Base-by-base conservation (phyloP, 1,140 invertebrate genomes). In the Frieseomelitta varia region DNA sequence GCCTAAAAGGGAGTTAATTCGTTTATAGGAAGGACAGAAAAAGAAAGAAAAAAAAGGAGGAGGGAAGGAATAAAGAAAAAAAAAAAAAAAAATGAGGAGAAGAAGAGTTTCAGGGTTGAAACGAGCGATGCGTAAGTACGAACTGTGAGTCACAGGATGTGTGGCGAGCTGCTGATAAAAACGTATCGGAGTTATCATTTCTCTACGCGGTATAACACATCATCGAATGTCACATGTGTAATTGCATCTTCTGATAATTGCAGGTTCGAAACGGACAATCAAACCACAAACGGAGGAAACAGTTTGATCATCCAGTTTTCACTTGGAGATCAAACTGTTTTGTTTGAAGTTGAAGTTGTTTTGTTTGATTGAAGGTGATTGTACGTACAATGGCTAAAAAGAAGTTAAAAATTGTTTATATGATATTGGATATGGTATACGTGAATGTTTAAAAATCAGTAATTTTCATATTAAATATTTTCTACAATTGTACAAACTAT, bases 91-190 rank as follows among this genome's bases (percentile, higher is more conserved):
- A 47, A 47, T 6, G 39, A 47, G 39, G 39, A 47, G 8, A 74
- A 58, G 61, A 82, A 61, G 56, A 78, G 53, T 53, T 65, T 65
- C 69, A 87, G 86, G 87, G 87, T 68, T 27, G 27, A 51, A 47
- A 34, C 55, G 14, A 10, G 21, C 21, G 10, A 73, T 17, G 58
- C 24, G 24, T 58, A 58, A 17, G 63, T 27, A 74, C 34, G 24
- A 71, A 56, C n/a, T 27, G 27, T 73, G 87, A 89, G 76, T 88
- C 77, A 89, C 84, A 88, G 88, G 88, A 89, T 86, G 84, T 86
- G 56, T 63, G 51, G 71, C 69, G 75, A 77, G 69, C 65, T 51
- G 27, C 24, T 30, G 88, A 89, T 89, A 88, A 88, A n/a, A 86
- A 56, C 47, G 65, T 61, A 27, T 76, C 73, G 58, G 77, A 89